Conservation (phyloP, 2,888 invertebrate species). For the Eupelmus urozonus region DNA sequence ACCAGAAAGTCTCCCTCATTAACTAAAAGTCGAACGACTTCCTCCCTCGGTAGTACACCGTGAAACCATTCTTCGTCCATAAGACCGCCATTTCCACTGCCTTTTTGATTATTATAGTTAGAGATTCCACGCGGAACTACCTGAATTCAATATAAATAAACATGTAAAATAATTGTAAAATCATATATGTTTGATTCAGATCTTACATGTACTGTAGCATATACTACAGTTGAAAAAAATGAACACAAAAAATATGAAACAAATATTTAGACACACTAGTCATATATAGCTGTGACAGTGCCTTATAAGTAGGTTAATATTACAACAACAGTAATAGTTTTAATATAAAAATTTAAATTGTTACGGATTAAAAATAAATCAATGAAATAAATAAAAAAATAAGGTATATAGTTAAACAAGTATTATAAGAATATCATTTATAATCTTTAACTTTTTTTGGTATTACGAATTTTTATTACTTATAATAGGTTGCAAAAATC, state of each 20-base stretch:
- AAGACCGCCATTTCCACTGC: constrained; percentile 82
- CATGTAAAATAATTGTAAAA: no score
- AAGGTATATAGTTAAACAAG: no score
- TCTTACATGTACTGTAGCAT: no score
- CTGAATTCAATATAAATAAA: constrained; percentile 61
- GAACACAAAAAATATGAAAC: neutral
- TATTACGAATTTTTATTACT: no score
- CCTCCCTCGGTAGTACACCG: constrained; percentile 96
- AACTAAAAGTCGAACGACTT: constrained; percentile 93
- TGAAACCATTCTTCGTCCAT: constrained; percentile 98
- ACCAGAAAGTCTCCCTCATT: constrained; percentile 97
- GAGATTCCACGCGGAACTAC: constrained; percentile 70
- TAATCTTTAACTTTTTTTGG: no score
- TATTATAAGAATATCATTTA: no score
- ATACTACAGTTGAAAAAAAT: no score
- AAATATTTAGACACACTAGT: neutral
- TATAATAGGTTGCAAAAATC: no score
- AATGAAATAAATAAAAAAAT: neutral
- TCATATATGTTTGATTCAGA: no score
- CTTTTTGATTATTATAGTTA: constrained; percentile 68
- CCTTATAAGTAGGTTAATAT: neutral
- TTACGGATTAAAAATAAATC: neutral
- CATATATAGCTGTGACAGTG: neutral
- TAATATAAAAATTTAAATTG: no score
- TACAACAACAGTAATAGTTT: no score